Conservation (phyloP, 2,113 vertebrate species). For the Paralichthys olivaceus region DNA sequence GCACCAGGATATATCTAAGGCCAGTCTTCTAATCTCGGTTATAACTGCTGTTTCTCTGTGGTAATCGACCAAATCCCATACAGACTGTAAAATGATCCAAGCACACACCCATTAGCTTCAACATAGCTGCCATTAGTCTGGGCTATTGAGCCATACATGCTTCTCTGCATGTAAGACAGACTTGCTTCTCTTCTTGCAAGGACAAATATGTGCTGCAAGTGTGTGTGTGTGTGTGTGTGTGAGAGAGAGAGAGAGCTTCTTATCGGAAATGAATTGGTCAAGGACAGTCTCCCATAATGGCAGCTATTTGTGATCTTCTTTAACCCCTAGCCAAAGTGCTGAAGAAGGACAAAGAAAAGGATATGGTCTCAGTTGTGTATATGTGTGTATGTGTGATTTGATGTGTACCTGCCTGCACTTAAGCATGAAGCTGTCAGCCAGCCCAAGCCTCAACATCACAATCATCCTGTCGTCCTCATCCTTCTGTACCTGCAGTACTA, state of each 20-base stretch:
- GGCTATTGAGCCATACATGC: conserved; percentile 12
- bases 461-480: no score
- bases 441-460: not conserved
- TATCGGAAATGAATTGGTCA: conserved; percentile 29
- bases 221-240: conserved; percentile 4
- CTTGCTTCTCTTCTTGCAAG: conserved; percentile 1
- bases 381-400: not conserved
- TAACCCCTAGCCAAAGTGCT: not conserved
- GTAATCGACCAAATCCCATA: conserved; percentile 37
- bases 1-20: conserved; percentile 1
- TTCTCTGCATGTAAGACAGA: not conserved
- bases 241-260: conserved; percentile 10
- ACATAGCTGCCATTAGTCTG: conserved; percentile 16
- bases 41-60: conserved; percentile 34
- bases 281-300: conserved; percentile 30
- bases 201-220: conserved; percentile 13
- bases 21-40: conserved; percentile 30
- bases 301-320: conserved; percentile 36
- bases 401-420: no score
- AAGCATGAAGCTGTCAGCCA: conserved; percentile 7
- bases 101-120: conserved; percentile 29
- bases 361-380: not conserved
- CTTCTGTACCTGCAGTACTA: not conserved
- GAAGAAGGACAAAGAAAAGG: conserved; percentile 1
- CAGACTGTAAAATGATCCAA: conserved; percentile 24